These are phyloP conservation scores for Heliocidaris tuberculata DNA, from an alignment of 35 echinoderm and acorn worm species.

Conservation along the genomic window DNA sequence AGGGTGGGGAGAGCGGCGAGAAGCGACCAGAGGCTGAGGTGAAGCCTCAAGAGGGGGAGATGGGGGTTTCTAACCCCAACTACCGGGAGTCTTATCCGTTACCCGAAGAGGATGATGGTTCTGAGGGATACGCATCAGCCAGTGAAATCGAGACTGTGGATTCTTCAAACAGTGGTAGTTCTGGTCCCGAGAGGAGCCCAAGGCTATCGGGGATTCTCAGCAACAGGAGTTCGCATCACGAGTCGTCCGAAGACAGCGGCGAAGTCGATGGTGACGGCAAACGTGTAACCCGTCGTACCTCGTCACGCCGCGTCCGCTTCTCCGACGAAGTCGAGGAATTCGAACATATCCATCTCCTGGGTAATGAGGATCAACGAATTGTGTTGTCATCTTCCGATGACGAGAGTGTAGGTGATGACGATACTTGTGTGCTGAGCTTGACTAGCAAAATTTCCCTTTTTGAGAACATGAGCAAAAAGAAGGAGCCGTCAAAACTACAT, in stretches of 20 bases:
- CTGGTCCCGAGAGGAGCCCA: slow-evolving; percentile 65
- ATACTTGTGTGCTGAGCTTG: slow-evolving; percentile 44
- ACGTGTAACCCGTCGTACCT: slow-evolving; percentile 1
- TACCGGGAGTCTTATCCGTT: slow-evolving; percentile 73
- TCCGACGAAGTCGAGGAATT: slow-evolving; percentile 83
- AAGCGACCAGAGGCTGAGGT: background rate
- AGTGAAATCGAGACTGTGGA: slow-evolving; percentile 78
- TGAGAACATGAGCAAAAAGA: slow-evolving; percentile 49
- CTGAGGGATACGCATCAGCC: slow-evolving; percentile 85
- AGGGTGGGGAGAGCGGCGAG: background rate
- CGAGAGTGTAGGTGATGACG: slow-evolving; percentile 26
- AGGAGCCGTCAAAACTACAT: background rate
- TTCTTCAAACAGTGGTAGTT: slow-evolving; percentile 61
- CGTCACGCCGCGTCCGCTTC: slow-evolving; percentile 68
- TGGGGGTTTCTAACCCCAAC: slow-evolving; percentile 40
- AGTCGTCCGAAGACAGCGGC: background rate
- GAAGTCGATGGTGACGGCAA: slow-evolving; percentile 51
- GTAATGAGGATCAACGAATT: background rate
- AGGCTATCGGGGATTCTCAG: slow-evolving; percentile 54
- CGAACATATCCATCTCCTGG: slow-evolving; percentile 29
- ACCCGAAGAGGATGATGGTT: slow-evolving; percentile 84
- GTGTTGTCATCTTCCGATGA: slow-evolving; percentile 6
- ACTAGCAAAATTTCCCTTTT: slow-evolving; percentile 60
- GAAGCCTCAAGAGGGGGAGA: background rate
- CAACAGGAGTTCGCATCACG: slow-evolving; percentile 55